Conservation (phyloP, 2,113 vertebrate species). For the Gymnocephalus cernua region DNA sequence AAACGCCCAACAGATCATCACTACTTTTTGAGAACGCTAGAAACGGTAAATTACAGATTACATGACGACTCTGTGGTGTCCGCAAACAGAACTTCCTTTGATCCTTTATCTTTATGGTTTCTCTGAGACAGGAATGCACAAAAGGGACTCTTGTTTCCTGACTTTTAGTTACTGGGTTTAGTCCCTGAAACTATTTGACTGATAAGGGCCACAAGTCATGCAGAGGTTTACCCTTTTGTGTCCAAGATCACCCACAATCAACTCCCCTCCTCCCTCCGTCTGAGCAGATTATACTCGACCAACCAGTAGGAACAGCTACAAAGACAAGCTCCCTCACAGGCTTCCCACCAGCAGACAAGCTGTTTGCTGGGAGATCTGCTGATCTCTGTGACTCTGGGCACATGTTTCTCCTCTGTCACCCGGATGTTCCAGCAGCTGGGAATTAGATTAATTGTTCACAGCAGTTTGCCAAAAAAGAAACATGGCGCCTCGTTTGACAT, state of each 20-base stretch:
- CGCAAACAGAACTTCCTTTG: background rate
- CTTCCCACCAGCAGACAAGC: background rate
- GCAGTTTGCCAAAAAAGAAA: conserved; percentile 11
- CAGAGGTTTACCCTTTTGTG: background rate
- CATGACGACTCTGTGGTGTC: background rate
- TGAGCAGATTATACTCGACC: background rate
- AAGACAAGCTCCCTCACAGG: conserved; percentile 13
- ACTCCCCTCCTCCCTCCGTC: background rate
- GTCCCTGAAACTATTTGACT: background rate
- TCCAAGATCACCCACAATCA: background rate
- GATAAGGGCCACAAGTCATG: background rate
- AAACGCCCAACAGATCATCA: background rate
- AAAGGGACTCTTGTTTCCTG: conserved; percentile 18
- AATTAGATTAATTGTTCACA: conserved; percentile 39
- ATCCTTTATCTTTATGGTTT: background rate
- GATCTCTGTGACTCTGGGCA: background rate
- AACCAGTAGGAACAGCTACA: background rate
- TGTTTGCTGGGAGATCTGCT: background rate
- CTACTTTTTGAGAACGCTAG: background rate
- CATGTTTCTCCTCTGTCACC: conserved; percentile 15
- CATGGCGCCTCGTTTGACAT: background rate
- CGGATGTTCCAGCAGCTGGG: background rate
- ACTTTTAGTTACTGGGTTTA: background rate
- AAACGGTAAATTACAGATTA: background rate
- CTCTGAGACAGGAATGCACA: background rate